Base-by-base conservation (phyloP, 23 tunicate species). In the Phallusia fumigata region DNA sequence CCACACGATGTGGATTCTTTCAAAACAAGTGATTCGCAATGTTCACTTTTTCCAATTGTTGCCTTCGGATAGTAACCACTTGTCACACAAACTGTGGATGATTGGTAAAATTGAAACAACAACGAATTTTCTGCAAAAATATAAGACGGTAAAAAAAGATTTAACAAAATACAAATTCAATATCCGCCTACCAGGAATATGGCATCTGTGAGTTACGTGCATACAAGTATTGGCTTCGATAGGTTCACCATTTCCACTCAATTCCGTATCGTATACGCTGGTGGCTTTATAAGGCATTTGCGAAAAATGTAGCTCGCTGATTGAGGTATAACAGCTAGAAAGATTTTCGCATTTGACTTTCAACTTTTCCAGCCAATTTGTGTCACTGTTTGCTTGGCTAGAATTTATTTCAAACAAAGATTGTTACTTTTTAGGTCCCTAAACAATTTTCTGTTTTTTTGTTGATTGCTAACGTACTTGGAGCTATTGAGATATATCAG, bases 31-130 rank as follows among this genome's bases (percentile, higher is more conserved):
- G 79, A 35, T 0, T 75, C 47, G 21, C 79, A 75, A 19, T 35
- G 24, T 31, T 35, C 31, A 0, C 13, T 0, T 35, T 31, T n/a
- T n/a, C 44, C 47, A 19, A 18, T 30, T 22, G 79, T 28, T 11
- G 30, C 19, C 10, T 31, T n/a, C 1, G 89, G 79, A 65, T 79
- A 85, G 30, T 75, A 85, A 13, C 89, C 89, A 22, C 83, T 78
- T 24, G 84, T 31, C 16, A 85, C 32, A 32, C 89, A 85, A 26
- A 36, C 44, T 22, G 65, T 47, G 30, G 40, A 13, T 36, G 84
- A 73, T 0, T 30, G n/a, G 36, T 65, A 51, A 79, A 65, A 85
- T 0, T 32, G 47, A 40, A 40, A 5, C 47, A 40, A 40, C 10
- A 40, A 40, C 10, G 47, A 40, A 40, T 40, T 40, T 40, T 40